Evolutionary conservation across 1,140 invertebrate species (phyloP).

Genomic region (Drosophila santomea): DNA sequence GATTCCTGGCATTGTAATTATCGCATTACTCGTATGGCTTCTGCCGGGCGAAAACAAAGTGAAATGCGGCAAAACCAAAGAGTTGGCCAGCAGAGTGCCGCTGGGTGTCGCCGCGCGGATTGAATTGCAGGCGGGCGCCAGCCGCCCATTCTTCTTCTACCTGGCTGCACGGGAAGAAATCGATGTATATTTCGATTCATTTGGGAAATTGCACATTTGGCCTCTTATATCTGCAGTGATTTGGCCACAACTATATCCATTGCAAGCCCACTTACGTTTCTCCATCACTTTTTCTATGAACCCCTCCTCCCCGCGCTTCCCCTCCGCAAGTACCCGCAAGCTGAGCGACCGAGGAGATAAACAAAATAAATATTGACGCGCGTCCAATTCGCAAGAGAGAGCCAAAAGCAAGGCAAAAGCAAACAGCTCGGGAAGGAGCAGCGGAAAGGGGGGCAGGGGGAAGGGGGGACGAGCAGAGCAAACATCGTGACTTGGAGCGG

Average conservation of each 20-base stretch:
- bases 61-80: neutral
- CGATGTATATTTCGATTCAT: no score
- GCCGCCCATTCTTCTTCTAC: neutral
- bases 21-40: slow-evolving; percentile 76
- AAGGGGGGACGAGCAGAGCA: slow-evolving; percentile 26
- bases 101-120: slow-evolving; percentile 30
- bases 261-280: neutral
- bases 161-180: neutral
- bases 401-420: neutral
- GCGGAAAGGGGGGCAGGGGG: no score
- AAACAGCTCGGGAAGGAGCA: slow-evolving; percentile 1
- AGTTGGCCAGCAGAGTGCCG: slow-evolving; percentile 10
- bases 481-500: slow-evolving; percentile 74
- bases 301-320: neutral
- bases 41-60: slow-evolving; percentile 13
- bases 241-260: no score
- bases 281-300: neutral
- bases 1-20: slow-evolving; percentile 77
- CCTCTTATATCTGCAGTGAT: no score
- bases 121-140: slow-evolving; percentile 66
- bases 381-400: slow-evolving; percentile 46
- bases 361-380: slow-evolving; percentile 54
- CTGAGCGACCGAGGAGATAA: slow-evolving; percentile 27
- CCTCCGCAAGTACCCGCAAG: slow-evolving; percentile 12
- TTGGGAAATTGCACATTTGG: no score